Evolutionary conservation across 2,888 invertebrate genomes (phyloP).

Genomic region (Villa cingulata): DNA sequence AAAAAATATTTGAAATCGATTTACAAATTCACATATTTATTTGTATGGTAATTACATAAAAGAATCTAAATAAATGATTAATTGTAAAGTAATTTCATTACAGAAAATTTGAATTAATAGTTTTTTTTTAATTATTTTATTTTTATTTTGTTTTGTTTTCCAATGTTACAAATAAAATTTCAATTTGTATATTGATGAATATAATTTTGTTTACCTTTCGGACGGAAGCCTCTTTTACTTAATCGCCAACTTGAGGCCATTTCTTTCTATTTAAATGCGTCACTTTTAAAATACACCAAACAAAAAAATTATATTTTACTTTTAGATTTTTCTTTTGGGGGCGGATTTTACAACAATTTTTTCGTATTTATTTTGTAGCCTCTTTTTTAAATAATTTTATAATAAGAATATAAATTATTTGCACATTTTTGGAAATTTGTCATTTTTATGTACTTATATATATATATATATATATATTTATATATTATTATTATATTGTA

Average conservation of each 20-base stretch:
- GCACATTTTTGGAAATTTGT: conserved; percentile 12
- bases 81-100: too few species aligned
- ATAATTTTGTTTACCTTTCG: conserved; percentile 31
- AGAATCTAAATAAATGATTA: too few species aligned
- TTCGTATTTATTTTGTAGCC: conserved; percentile 1
- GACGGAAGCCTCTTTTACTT: conserved; percentile 32
- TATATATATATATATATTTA: too few species aligned
- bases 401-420: conserved; percentile 8
- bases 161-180: too few species aligned
- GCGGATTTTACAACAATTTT: conserved; percentile 2
- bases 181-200: too few species aligned
- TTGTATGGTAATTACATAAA: too few species aligned
- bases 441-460: conserved; percentile 13
- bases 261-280: conserved; percentile 2
- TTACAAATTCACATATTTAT: too few species aligned
- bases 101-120: too few species aligned
- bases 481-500: too few species aligned
- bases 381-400: conserved; percentile 8
- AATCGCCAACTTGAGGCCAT: conserved; percentile 37
- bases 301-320: conserved; percentile 1
- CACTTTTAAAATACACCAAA: not conserved
- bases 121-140: too few species aligned
- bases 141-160: conserved; percentile 8
- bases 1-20: too few species aligned
- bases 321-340: not conserved